Percentiles rank a stretch among this genome's conserved stretches.
Evolutionary conservation across 2,797 vertebrate species (phyloP).

Genomic region (Eulemur rubriventer): DNA sequence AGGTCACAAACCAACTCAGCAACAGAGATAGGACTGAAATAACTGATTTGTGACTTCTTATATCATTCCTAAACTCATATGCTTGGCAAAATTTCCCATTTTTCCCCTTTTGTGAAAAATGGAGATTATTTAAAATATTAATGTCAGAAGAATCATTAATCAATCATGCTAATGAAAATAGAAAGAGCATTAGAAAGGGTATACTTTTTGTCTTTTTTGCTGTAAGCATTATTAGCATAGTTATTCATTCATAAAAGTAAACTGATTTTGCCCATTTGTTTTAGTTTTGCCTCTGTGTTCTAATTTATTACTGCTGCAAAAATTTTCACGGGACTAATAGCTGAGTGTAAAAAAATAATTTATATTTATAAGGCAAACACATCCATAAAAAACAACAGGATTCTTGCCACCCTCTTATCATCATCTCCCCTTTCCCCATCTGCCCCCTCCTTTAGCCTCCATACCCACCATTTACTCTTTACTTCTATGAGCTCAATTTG

Average conservation of each 20-base stretch:
- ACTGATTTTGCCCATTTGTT: neutral
- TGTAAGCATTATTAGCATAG: neutral
- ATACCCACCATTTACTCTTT: neutral
- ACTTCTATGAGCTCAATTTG: too few relatives aligned
- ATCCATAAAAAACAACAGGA: neutral
- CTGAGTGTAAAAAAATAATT: neutral
- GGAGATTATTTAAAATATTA: neutral
- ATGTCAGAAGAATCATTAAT: neutral
- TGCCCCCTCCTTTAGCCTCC: too few relatives aligned
- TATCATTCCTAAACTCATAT: neutral
- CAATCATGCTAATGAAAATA: neutral
- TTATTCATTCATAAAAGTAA: neutral
- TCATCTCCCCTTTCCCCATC: too few relatives aligned
- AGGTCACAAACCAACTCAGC: constrained; percentile 14
- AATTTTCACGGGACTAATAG: neutral
- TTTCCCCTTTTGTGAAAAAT: constrained; percentile 3
- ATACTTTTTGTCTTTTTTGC: neutral
- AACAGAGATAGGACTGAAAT: neutral
- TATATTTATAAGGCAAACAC: neutral
- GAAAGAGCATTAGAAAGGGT: neutral
- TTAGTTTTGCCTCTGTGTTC: neutral
- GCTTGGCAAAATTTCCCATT: neutral
- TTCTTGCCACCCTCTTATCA: neutral
- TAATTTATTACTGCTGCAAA: neutral
- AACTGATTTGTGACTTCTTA: neutral